Evolutionary conservation across 2,113 vertebrate species (phyloP).

Genomic region (Antechinus flavipes): DNA sequence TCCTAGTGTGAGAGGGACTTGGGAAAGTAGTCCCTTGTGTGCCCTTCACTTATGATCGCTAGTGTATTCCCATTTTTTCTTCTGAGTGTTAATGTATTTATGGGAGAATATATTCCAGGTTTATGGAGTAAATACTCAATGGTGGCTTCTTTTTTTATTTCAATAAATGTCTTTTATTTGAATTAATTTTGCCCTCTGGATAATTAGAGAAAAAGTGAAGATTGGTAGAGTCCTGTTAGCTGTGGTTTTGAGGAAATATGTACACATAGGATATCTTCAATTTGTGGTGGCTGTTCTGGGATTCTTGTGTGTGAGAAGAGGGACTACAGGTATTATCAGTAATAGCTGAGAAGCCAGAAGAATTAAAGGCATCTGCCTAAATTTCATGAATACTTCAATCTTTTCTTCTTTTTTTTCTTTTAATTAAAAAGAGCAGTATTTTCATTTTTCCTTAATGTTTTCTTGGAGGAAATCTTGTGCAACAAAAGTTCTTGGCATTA

Average conservation of each 20-base stretch:
- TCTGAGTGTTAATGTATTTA: neutral
- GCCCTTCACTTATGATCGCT: neutral
- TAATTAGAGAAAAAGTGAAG: neutral
- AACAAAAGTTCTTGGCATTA: neutral
- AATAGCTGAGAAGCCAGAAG: neutral
- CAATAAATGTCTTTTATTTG: neutral
- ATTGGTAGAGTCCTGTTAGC: neutral
- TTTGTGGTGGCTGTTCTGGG: neutral
- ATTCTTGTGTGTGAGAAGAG: neutral
- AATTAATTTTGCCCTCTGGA: neutral
- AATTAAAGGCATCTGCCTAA: neutral
- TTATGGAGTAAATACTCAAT: neutral
- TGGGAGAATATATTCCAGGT: neutral
- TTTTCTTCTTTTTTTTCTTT: neutral
- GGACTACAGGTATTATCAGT: neutral
- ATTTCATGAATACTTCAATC: neutral
- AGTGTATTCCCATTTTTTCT: neutral
- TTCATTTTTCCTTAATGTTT: neutral
- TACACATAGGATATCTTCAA: neutral
- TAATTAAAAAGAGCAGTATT: neutral
- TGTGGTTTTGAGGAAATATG: neutral
- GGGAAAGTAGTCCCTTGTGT: neutral
- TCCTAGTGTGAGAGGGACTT: neutral
- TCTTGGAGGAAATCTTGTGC: neutral
- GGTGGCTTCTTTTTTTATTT: neutral